phyloP scores from a whole-genome alignment of 2,113 vertebrate genomes.

The Chitala chitala region DNA sequence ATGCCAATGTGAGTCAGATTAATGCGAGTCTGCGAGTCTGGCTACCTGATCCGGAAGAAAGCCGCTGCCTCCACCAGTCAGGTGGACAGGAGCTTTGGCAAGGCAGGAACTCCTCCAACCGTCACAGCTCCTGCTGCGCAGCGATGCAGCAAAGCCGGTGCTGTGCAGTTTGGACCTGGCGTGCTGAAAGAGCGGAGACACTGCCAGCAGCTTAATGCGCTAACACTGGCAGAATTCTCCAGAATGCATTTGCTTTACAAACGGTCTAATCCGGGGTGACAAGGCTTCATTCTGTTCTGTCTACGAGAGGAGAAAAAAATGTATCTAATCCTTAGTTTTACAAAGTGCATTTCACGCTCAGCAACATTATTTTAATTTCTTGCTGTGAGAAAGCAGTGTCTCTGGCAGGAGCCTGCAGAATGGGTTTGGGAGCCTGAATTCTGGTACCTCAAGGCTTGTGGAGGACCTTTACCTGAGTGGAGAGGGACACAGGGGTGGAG shows the following conservation, averaged over 20 bases:
- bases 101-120: not conserved
- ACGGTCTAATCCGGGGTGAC: not conserved
- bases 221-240: not conserved
- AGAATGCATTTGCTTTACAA: not conserved
- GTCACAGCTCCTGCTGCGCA: not conserved
- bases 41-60: not conserved
- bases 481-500: not conserved
- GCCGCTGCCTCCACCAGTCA: not conserved
- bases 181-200: not conserved
- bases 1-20: too few relatives aligned
- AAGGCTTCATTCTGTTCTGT: not conserved
- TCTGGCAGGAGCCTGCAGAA: not conserved
- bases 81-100: not conserved
- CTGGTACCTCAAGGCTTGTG: not conserved
- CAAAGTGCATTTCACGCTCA: conserved; percentile 1
- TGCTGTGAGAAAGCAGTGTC: not conserved
- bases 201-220: not conserved
- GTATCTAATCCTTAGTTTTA: not conserved
- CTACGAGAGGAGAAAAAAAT: not conserved
- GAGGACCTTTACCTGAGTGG: not conserved
- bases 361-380: conserved; percentile 12
- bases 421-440: not conserved
- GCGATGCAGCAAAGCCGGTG: too few relatives aligned
- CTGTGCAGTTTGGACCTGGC: not conserved
- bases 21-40: not conserved